Conservation (phyloP, 2,888 invertebrate genomes). For the Pyrocoelia pectoralis region DNA sequence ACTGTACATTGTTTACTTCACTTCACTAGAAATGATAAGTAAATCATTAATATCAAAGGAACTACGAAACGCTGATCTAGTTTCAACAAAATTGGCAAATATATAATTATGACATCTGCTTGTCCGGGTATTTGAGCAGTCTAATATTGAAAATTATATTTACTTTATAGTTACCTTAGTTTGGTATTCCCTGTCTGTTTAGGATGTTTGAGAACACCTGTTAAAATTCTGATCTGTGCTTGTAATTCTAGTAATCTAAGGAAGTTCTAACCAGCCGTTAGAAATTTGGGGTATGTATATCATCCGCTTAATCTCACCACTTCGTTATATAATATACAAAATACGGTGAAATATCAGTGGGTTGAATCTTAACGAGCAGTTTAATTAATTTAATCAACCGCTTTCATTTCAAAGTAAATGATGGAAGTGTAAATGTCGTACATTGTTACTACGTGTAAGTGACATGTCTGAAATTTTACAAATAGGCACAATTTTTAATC, state of each 20-base stretch:
- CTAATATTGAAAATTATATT: too few species aligned
- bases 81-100: too few species aligned
- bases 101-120: too few species aligned
- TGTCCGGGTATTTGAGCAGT: too few species aligned
- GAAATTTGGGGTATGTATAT: conserved; percentile 31
- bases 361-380: conserved; percentile 54
- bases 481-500: too few species aligned
- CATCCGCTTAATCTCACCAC: conserved; percentile 25
- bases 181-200: conserved; percentile 29
- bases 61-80: too few species aligned
- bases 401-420: background rate
- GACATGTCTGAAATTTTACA: background rate
- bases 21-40: too few species aligned
- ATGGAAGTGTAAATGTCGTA: background rate
- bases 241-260: conserved; percentile 25
- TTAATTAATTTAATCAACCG: conserved; percentile 49
- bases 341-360: conserved; percentile 40
- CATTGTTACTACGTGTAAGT: background rate
- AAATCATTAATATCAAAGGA: too few species aligned
- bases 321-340: conserved; percentile 37
- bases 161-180: too few species aligned
- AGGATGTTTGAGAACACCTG: conserved; percentile 30
- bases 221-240: conserved; percentile 23
- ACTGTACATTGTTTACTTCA: too few species aligned
- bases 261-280: conserved; percentile 24